Evolutionary conservation across 2,888 invertebrate genomes (phyloP).

Genomic region (Ennomos erosarius): DNA sequence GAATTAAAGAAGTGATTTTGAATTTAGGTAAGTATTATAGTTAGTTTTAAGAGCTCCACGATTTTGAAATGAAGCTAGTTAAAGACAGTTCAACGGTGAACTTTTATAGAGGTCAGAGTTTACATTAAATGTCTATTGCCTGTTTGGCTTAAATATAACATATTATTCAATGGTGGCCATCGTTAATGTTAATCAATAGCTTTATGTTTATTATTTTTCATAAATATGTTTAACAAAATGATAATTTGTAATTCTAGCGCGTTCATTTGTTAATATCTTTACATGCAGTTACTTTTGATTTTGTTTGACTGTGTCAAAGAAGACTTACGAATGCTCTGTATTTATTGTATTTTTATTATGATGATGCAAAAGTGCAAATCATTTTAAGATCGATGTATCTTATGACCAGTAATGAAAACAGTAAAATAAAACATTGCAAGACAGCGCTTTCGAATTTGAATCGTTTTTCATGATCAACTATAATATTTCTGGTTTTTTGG

Average conservation of each 20-base stretch:
- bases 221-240: too few species aligned
- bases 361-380: conserved; percentile 43
- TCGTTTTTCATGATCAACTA: background rate
- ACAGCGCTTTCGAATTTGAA: background rate
- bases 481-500: background rate
- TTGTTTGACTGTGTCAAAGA: too few species aligned
- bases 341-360: conserved; percentile 32
- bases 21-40: conserved; percentile 32
- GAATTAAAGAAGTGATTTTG: conserved; percentile 2
- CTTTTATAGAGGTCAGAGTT: conserved; percentile 57
- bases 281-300: too few species aligned
- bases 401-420: conserved; percentile 25
- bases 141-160: conserved; percentile 30
- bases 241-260: too few species aligned
- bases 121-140: conserved; percentile 34
- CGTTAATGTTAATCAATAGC: too few species aligned
- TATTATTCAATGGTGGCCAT: conserved; percentile 31
- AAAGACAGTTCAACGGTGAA: conserved; percentile 53
- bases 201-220: background rate
- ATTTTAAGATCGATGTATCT: conserved; percentile 32
- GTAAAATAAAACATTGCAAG: conserved; percentile 12
- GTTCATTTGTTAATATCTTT: too few species aligned
- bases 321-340: conserved; percentile 27
- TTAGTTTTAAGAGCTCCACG: conserved; percentile 48
- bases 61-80: conserved; percentile 54